Conservation (phyloP, 2,113 vertebrate genomes). For the Oncorhynchus nerka region DNA sequence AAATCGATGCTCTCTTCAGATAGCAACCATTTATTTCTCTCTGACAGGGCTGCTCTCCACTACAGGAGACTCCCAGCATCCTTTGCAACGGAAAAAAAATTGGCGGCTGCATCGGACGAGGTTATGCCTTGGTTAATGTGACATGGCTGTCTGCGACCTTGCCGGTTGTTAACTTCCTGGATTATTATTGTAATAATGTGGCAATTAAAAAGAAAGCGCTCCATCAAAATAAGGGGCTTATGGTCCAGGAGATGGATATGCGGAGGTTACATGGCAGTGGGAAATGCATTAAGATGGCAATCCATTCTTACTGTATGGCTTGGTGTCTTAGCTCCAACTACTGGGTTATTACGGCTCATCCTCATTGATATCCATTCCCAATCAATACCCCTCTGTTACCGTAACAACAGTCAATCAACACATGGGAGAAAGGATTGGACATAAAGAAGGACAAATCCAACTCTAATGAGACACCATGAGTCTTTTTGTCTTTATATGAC, state of each 20-base stretch:
- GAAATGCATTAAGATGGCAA: constrained; percentile 64
- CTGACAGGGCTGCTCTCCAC: constrained; percentile 14
- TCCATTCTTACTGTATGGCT: constrained; percentile 53
- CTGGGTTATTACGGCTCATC: constrained; percentile 50
- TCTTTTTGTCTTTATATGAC: constrained; percentile 15
- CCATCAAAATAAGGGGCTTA: constrained; percentile 56
- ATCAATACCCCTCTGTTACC: constrained; percentile 60
- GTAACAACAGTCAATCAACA: constrained; percentile 57
- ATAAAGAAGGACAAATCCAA: constrained; percentile 25
- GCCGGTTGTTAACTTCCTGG: constrained; percentile 68
- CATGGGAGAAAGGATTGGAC: constrained; percentile 5
- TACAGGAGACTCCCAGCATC: constrained; percentile 43
- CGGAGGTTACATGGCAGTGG: constrained; percentile 61
- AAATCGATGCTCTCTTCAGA: constrained; percentile 59
- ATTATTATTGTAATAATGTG: constrained; percentile 79
- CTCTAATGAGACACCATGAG: constrained; percentile 53
- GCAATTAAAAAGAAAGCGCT: constrained; percentile 72
- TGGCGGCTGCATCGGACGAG: constrained; percentile 41
- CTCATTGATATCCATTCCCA: constrained; percentile 63
- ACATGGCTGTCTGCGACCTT: constrained; percentile 76
- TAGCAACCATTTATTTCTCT: constrained; percentile 45
- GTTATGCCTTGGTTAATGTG: constrained; percentile 78
- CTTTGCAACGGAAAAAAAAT: constrained; percentile 24
- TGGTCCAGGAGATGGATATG: constrained; percentile 63
- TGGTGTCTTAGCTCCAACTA: constrained; percentile 20